These are phyloP conservation scores for Irena cyanogastra DNA, from an alignment of 2,113 vertebrate species.

Conservation along the genomic window DNA sequence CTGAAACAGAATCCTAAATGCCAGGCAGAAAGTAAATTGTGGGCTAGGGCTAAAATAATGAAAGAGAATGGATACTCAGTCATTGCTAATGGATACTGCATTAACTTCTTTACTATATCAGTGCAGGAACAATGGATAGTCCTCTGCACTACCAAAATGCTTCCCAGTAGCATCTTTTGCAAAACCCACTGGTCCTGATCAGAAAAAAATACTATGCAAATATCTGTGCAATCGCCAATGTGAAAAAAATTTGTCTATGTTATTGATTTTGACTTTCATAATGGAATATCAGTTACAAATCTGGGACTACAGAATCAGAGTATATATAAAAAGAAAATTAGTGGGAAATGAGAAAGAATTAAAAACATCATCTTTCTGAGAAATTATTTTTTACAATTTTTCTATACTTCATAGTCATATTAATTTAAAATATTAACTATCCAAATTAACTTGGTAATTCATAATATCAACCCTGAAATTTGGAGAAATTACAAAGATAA, in stretches of 20 bases:
- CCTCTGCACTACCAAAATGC: background rate
- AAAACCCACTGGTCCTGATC: background rate
- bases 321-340: background rate
- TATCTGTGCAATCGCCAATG: background rate
- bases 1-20: background rate
- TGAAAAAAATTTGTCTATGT: background rate
- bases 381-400: background rate
- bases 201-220: background rate
- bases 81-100: background rate
- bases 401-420: background rate
- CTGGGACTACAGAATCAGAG: background rate
- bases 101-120: background rate
- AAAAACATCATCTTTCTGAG: background rate
- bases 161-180: background rate
- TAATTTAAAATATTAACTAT: background rate
- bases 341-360: background rate
- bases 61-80: background rate
- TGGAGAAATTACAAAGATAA: background rate
- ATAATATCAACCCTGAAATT: background rate
- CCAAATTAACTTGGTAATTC: background rate
- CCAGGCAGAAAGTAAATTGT: background rate
- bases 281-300: background rate
- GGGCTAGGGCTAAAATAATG: background rate
- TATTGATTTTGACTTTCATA: background rate
- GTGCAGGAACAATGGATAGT: background rate